phyloP scores from a whole-genome alignment of 2,113 vertebrate genomes.

The Leucopsar rothschildi region DNA sequence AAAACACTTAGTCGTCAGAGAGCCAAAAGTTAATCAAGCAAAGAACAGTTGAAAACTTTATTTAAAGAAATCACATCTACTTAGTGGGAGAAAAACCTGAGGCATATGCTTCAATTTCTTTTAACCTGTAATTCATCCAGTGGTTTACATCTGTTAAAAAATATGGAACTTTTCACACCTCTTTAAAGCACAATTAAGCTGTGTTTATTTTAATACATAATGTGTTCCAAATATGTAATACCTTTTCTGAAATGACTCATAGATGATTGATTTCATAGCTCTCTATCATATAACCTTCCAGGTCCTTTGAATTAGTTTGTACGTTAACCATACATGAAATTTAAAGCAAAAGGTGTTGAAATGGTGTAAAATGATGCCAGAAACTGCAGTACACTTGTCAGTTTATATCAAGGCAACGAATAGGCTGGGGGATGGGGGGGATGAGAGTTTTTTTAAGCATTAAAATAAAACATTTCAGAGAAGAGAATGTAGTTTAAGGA shows the following conservation, averaged over 20 bases:
- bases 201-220: conserved; percentile 12
- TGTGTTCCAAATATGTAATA: not conserved
- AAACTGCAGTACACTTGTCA: not conserved
- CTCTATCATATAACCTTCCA: not conserved
- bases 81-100: not conserved
- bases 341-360: not conserved
- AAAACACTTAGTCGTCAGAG: not conserved
- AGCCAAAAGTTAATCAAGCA: conserved; percentile 26
- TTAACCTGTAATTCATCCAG: conserved; percentile 7
- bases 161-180: conserved; percentile 46
- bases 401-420: not conserved
- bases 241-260: conserved; percentile 27
- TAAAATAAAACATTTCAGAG: not conserved
- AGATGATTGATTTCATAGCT: not conserved
- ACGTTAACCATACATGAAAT: not conserved
- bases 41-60: conserved; percentile 28
- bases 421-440: not conserved
- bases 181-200: conserved; percentile 48
- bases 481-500: not conserved
- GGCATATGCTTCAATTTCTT: not conserved
- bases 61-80: conserved; percentile 32
- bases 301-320: conserved; percentile 1
- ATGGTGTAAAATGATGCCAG: not conserved
- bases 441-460: not conserved
- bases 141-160: conserved; percentile 39